Evolutionary conservation across 2,113 vertebrate genomes (phyloP), one percentile per base, ranked within the genome.

Genomic region (Anolis sagrei): DNA sequence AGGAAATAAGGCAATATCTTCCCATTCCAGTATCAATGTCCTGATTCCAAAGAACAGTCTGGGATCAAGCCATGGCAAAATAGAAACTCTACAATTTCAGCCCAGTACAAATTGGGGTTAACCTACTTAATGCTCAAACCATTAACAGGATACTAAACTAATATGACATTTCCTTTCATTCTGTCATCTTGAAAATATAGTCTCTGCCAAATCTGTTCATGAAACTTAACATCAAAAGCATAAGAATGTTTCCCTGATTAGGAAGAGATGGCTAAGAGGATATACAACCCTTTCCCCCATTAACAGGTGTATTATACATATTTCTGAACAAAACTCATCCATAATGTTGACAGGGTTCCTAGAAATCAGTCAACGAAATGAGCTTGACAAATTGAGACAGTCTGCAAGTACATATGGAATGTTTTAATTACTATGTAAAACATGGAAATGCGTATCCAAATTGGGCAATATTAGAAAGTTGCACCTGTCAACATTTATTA

Each of bases 371-470:
- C 44, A 88, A 88, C 79, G 2, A 48, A 87, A 72, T 18, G 39
- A 79, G 29, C 72, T n/a, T 87, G 44, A 79, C 89, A 72, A 79
- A 51, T 44, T 85, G 39, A 77, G 1, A 21, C 32, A 84, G 78
- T 69, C 81, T 61, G 49, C 32, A 68, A 68, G 16, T 91, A 44
- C 62, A 81, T 77, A 81, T 29, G 69, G 62, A 84, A 89, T 85
- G 32, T 49, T 84, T 76, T 88, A 89, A 90, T 90, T 86, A 58
- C 25, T 69, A 39, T 18, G 39, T 76, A 81, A 90, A 93, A 83
- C 5, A 69, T 79, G 76, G 21, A 86, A 89, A 76, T 11, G 2
- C 13, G 23, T 81, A 89, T 91, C 81, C 73, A 90, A 51, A 83
- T 54, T 34, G 83, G 29, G 19, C 0, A 0, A 84, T 48, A 61